Conservation (phyloP, 2,888 invertebrate genomes). For the Myopa testacea region DNA sequence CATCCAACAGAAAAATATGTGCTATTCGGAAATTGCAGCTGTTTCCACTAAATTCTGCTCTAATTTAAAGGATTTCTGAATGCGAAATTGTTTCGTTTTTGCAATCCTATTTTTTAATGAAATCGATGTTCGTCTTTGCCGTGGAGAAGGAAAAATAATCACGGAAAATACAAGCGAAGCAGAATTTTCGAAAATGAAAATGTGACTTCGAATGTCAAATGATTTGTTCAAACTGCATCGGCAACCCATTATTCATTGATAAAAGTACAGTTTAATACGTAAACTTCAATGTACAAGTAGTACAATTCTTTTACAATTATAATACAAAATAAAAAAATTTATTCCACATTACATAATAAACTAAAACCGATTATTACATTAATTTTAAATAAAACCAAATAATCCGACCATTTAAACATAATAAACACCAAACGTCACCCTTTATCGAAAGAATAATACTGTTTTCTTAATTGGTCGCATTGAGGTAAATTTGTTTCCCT, state of each 20-base stretch:
- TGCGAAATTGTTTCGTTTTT: not conserved
- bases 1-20: not conserved
- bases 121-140: slow-evolving; percentile 29
- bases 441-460: too few relatives aligned
- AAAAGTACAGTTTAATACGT: too few relatives aligned
- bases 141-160: slow-evolving; percentile 27
- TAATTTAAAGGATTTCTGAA: not conserved
- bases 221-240: not conserved
- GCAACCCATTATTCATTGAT: not conserved
- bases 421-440: too few relatives aligned
- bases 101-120: slow-evolving; percentile 10
- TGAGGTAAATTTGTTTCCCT: too few relatives aligned
- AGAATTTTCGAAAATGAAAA: slow-evolving; percentile 13
- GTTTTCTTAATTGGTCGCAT: too few relatives aligned
- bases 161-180: slow-evolving; percentile 15
- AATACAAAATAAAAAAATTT: too few relatives aligned
- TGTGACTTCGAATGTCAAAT: slow-evolving; percentile 12
- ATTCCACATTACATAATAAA: too few relatives aligned
- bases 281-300: too few relatives aligned
- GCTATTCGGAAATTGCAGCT: not conserved
- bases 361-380: too few relatives aligned
- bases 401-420: too few relatives aligned
- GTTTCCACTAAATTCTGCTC: not conserved
- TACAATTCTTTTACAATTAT: too few relatives aligned
- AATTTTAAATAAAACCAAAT: too few relatives aligned